A percentile compares a stretch with the other conserved stretches of the same genome.
phyloP scores from a whole-genome alignment of 2,113 vertebrate genomes.

The Petaurus breviceps region DNA sequence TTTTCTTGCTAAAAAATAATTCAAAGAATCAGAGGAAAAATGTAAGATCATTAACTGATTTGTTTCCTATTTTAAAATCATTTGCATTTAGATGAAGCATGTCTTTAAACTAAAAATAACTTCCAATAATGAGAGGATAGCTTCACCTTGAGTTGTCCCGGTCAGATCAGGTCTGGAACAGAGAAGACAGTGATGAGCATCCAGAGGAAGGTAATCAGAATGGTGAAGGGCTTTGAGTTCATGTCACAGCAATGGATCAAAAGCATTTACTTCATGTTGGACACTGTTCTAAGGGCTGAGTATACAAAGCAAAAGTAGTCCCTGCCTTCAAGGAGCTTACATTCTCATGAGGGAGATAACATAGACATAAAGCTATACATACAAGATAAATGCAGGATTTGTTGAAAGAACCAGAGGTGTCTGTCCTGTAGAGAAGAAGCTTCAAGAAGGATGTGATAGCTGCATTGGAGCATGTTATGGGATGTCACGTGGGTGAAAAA shows the following conservation, averaged over 20 bases:
- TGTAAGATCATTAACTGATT: constrained; percentile 62
- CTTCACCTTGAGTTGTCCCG: not conserved
- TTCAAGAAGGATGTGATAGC: not conserved
- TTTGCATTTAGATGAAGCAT: not conserved
- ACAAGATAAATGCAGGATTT: not conserved
- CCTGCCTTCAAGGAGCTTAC: not conserved
- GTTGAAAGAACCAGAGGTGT: not conserved
- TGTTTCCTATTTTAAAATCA: not conserved
- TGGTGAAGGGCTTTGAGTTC: not conserved
- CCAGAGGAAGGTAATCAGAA: not conserved
- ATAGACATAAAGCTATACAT: not conserved
- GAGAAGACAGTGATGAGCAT: not conserved
- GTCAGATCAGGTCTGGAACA: not conserved
- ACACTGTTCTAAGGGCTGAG: not conserved
- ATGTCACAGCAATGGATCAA: not conserved
- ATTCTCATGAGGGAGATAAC: not conserved
- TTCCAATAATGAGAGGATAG: not conserved
- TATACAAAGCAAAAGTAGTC: too few species aligned
- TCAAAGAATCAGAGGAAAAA: constrained; percentile 83
- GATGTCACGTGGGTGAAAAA: not conserved
- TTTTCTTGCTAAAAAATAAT: constrained; percentile 79
- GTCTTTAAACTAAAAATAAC: not conserved
- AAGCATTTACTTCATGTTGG: not conserved
- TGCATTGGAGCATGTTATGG: not conserved
- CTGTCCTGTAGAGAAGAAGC: not conserved